Conservation (phyloP, 2,797 vertebrate species). For the Scomberomorus guttatus region DNA sequence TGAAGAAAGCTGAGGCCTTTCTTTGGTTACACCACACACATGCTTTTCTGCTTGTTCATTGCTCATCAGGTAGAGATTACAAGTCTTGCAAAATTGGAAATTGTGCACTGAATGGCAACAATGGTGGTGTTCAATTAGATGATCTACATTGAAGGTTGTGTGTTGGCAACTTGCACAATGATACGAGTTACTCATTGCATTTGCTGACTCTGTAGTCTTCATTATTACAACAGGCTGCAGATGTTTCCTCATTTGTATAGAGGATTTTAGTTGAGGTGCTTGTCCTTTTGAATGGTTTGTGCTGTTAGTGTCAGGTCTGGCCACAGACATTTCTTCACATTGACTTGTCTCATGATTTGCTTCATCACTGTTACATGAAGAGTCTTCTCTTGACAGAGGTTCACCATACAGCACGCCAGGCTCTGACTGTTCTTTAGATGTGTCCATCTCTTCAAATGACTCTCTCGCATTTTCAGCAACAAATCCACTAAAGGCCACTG, state of each 20-base stretch:
- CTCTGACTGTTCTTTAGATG: conserved; percentile 23
- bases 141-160: conserved; percentile 60
- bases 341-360: conserved; percentile 15
- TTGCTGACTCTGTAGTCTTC: conserved; percentile 52
- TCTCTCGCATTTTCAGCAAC: conserved; percentile 54
- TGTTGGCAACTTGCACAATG: conserved; percentile 77
- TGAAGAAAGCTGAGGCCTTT: not conserved
- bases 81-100: conserved; percentile 77
- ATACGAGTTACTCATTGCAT: conserved; percentile 56
- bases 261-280: conserved; percentile 54
- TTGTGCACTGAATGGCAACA: conserved; percentile 61
- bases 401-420: conserved; percentile 56
- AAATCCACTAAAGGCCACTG: conserved; percentile 10
- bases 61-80: conserved; percentile 72
- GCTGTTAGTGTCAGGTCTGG: not conserved
- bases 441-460: conserved; percentile 47
- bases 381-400: conserved; percentile 70
- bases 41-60: conserved; percentile 64
- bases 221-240: conserved; percentile 85
- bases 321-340: conserved; percentile 3
- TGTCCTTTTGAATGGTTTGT: conserved; percentile 27
- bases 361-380: conserved; percentile 59
- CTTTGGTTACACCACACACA: conserved; percentile 55
- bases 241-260: conserved; percentile 66
- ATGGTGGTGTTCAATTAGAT: conserved; percentile 83